Conservation (phyloP, 2,797 vertebrate genomes). For the Poeciliopsis turneri region DNA sequence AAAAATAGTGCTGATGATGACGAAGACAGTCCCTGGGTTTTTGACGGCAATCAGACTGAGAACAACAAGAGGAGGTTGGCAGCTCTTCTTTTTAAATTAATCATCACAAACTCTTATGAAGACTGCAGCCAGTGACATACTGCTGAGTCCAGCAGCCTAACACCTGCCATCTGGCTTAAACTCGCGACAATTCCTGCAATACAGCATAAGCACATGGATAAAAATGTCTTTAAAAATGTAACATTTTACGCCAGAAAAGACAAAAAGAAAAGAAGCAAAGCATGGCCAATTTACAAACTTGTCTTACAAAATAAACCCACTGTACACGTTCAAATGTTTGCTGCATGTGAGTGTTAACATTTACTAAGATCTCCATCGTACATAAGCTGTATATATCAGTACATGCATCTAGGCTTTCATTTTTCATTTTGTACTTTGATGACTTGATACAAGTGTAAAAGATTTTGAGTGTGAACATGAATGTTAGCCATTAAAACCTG, state of each 20-base stretch:
- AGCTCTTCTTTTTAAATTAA: slow-evolving; percentile 36
- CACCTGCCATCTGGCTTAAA: slow-evolving; percentile 40
- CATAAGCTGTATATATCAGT: slow-evolving; percentile 49
- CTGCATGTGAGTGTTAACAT: slow-evolving; percentile 43
- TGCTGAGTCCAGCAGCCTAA: slow-evolving; percentile 20
- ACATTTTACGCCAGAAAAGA: slow-evolving; percentile 38
- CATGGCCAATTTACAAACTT: slow-evolving; percentile 50
- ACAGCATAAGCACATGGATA: slow-evolving; percentile 20
- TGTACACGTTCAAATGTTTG: slow-evolving; percentile 20
- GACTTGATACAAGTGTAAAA: slow-evolving; percentile 15
- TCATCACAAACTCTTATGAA: slow-evolving; percentile 50
- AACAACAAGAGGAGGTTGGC: slow-evolving; percentile 17
- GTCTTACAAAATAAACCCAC: slow-evolving; percentile 39
- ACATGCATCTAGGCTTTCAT: slow-evolving; percentile 32
- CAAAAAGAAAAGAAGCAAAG: slow-evolving; percentile 25
- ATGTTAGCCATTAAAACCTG: slow-evolving; percentile 42
- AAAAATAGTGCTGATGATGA: slow-evolving; percentile 43
- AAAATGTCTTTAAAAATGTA: slow-evolving; percentile 22
- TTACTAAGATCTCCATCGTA: slow-evolving; percentile 46
- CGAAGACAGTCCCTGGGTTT: slow-evolving; percentile 56
- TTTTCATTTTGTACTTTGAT: slow-evolving; percentile 36
- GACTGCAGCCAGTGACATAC: slow-evolving; percentile 29
- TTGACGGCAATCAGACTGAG: slow-evolving; percentile 58
- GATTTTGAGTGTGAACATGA: slow-evolving; percentile 40
- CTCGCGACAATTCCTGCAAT: slow-evolving; percentile 16